These are phyloP conservation scores for Varecia variegata DNA, from an alignment of 2,797 vertebrate genomes.

Conservation along the genomic window DNA sequence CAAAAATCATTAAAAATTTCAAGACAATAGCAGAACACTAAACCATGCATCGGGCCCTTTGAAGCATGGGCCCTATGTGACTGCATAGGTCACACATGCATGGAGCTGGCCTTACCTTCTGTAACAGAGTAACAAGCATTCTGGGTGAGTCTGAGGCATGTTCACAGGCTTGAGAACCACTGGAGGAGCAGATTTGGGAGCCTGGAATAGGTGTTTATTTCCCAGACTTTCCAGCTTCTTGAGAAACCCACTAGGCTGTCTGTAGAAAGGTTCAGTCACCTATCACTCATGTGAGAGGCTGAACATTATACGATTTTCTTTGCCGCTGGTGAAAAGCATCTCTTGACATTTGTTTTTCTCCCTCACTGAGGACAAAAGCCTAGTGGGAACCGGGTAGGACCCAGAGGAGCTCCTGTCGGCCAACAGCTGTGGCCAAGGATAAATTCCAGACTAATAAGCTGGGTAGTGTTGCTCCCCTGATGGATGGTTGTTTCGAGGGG, in stretches of 20 bases:
- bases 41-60: not conserved
- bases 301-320: not conserved
- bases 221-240: not conserved
- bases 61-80: not conserved
- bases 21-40: not conserved
- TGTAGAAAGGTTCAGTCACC: not conserved
- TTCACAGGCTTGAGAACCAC: not conserved
- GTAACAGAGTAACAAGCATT: not conserved
- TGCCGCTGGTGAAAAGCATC: not conserved
- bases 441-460: slow-evolving; percentile 66
- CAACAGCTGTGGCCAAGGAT: slow-evolving; percentile 65
- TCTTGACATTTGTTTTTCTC: not conserved
- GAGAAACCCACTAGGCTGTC: not conserved
- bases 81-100: no score
- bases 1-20: not conserved
- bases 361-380: slow-evolving; percentile 13
- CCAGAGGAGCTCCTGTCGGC: slow-evolving; percentile 42
- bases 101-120: not conserved
- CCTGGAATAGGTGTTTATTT: not conserved
- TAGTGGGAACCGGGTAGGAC: not conserved
- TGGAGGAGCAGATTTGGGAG: not conserved
- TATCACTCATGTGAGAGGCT: not conserved
- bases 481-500: slow-evolving; percentile 64
- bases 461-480: slow-evolving; percentile 59
- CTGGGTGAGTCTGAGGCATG: not conserved